Evolutionary conservation across 2,888 invertebrate genomes (phyloP).

Genomic region (Erebia palarica): DNA sequence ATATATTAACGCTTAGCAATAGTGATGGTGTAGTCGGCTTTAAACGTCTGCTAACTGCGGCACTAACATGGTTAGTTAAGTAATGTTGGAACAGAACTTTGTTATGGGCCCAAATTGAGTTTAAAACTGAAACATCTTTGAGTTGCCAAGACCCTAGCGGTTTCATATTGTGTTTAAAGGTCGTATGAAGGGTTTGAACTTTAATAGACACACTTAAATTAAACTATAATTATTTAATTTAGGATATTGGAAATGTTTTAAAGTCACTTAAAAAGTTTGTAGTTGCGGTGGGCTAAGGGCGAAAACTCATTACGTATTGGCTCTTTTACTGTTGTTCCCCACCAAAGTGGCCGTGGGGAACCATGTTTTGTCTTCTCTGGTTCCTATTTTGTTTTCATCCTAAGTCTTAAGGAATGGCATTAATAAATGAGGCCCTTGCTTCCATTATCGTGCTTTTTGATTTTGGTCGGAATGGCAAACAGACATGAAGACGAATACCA

Average conservation of each 20-base stretch:
- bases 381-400: too few relatives aligned
- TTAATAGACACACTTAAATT: background rate
- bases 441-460: too few relatives aligned
- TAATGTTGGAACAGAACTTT: constrained; percentile 29
- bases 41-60: constrained; percentile 19
- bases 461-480: too few relatives aligned
- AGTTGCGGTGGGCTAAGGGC: too few relatives aligned
- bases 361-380: too few relatives aligned
- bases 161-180: background rate
- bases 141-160: background rate
- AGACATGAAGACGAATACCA: too few relatives aligned
- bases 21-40: background rate
- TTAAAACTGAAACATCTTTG: constrained; percentile 25
- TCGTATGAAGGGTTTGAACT: background rate
- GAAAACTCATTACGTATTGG: too few relatives aligned
- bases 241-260: background rate
- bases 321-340: too few relatives aligned
- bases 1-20: background rate
- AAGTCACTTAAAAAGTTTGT: background rate
- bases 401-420: too few relatives aligned
- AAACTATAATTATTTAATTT: background rate
- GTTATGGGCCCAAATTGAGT: constrained; percentile 29
- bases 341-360: too few relatives aligned
- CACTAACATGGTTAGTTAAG: constrained; percentile 28
- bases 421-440: too few relatives aligned